Percentiles rank a stretch among this genome's conserved stretches.
Evolutionary conservation across 2,113 vertebrate species (phyloP).

Genomic region (Chamaetylas fuelleborni): DNA sequence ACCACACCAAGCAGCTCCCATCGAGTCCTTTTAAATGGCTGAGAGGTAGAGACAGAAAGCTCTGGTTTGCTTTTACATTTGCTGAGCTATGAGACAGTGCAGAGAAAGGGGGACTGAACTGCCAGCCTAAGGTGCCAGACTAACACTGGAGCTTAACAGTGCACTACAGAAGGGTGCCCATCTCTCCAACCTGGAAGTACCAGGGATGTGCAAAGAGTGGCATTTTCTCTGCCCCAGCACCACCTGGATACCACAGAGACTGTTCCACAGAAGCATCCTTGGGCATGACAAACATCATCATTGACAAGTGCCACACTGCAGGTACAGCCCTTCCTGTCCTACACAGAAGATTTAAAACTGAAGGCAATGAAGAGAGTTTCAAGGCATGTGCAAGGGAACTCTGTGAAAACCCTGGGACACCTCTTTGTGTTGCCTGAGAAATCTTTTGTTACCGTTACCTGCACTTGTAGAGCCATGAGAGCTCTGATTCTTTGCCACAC

Average conservation of each 20-base stretch:
- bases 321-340: neutral
- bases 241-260: neutral
- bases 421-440: neutral
- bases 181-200: neutral
- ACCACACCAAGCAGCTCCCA: rapidly evolving
- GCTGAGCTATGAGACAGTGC: neutral
- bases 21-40: neutral
- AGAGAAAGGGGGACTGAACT: neutral
- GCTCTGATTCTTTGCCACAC: neutral
- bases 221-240: neutral
- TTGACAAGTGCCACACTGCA: neutral
- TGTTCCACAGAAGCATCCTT: neutral
- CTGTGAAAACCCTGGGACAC: neutral
- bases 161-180: neutral
- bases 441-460: too few relatives aligned
- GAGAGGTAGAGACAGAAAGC: neutral
- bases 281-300: neutral
- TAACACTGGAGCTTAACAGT: neutral
- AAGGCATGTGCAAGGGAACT: neutral
- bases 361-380: neutral
- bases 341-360: neutral
- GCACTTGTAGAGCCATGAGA: neutral
- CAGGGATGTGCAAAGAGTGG: neutral
- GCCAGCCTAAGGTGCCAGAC: neutral
- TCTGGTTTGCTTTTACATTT: neutral